Percentiles rank a stretch among this genome's conserved stretches.
These are phyloP conservation scores for Lutjanus campechanus DNA, from an alignment of 2,797 vertebrate genomes.

Conservation along the genomic window DNA sequence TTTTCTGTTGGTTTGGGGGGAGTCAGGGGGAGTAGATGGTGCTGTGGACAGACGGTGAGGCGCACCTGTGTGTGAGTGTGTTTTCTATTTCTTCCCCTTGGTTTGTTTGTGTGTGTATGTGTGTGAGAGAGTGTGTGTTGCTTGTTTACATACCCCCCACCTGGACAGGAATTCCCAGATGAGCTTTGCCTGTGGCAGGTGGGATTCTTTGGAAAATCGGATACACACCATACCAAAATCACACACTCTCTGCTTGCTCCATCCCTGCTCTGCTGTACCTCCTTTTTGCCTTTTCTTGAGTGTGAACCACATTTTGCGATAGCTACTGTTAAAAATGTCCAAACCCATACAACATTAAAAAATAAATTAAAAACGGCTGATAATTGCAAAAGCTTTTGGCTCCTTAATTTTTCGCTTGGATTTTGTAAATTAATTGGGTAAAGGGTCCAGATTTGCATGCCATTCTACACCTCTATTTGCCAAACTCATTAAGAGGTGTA, in stretches of 20 bases:
- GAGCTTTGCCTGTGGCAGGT: conserved; percentile 74
- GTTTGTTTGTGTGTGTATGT: conserved; percentile 55
- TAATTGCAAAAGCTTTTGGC: conserved; percentile 60
- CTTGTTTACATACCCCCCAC: conserved; percentile 74
- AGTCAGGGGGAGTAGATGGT: conserved; percentile 30
- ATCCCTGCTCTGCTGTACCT: conserved; percentile 7
- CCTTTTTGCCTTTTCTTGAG: conserved; percentile 11
- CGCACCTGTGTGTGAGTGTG: conserved; percentile 65
- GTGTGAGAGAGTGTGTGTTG: conserved; percentile 45
- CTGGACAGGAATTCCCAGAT: conserved; percentile 76
- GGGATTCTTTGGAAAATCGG: conserved; percentile 67
- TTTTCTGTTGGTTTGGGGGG: conserved; percentile 40
- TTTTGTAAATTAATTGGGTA: conserved; percentile 67
- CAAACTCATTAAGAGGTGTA: conserved; percentile 72
- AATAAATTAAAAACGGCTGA: conserved; percentile 10
- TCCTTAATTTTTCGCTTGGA: conserved; percentile 51
- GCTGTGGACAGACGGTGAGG: conserved; percentile 53
- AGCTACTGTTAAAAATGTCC: conserved; percentile 28
- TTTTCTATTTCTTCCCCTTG: conserved; percentile 32
- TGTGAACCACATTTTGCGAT: conserved; percentile 23
- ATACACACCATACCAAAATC: conserved; percentile 55
- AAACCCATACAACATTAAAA: conserved; percentile 27
- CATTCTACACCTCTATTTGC: conserved; percentile 67
- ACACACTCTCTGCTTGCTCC: conserved; percentile 37
- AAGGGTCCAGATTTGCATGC: conserved; percentile 59